Base-by-base conservation (phyloP, 2,888 invertebrate genomes). In the Punctoribates punctum region DNA sequence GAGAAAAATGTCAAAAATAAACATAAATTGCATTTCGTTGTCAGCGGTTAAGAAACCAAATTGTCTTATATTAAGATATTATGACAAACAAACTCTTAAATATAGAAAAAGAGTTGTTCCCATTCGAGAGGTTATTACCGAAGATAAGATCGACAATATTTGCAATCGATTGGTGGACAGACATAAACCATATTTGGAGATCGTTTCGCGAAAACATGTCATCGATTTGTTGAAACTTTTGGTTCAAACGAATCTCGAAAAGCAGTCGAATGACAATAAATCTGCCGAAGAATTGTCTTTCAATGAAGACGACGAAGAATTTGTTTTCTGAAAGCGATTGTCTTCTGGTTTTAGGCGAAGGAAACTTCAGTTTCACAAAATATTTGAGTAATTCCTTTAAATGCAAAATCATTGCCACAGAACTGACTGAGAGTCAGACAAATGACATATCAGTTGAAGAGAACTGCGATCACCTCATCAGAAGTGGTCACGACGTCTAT, bases 371-470 rank as follows among this genome's bases (percentile, higher is more conserved):
- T 70, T 75, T 75, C 42, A 25, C 75, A 17, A 20, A 3, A 34
- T 17, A 34, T 23, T 51, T 75, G 20, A 42, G 42, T 42, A n/a
- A 75, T 27, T 46, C 20, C 1, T 74, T 34, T 34, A 70, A 72
- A n/a, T 70, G 48, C 23, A 23, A 25, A 75, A n/a, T 75, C 9
- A 67, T 75, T n/a, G 75, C 75, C 3, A 75, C 75, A 3, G 75
- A 75, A 42, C 23, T 74, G 1, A n/a, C 17, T 8, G 13, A 15
- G 3, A n/a, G 67, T n/a, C 20, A 42, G 20, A 48, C 1, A 48
- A 8, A 5, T 23, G 23, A 72, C 42, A 13, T 46, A 42, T 70
- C 42, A 15, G 34, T 70, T 4, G 8, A 42, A 70, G 4, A 46
- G 6, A 70, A 70, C 42, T 42, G 70, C 20, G 13, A 70, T 6